Percentiles rank a stretch among this genome's conserved stretches.
phyloP scores from a whole-genome alignment of 2,797 vertebrate species.

The Xiphophorus birchmanni region DNA sequence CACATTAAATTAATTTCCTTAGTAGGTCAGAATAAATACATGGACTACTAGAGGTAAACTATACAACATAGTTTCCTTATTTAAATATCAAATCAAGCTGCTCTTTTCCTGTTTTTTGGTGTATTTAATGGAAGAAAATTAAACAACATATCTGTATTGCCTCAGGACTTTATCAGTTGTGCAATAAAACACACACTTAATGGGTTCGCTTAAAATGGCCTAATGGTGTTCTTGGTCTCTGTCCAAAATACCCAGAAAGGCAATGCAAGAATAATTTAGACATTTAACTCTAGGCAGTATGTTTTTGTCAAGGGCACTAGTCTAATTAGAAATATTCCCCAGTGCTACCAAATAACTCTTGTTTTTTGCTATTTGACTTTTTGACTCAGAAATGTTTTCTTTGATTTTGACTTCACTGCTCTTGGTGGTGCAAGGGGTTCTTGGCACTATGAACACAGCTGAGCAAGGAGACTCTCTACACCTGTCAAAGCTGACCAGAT shows the following conservation, averaged over 20 bases:
- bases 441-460: conserved; percentile 63
- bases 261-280: conserved; percentile 73
- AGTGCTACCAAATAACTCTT: conserved; percentile 43
- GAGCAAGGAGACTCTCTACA: conserved; percentile 67
- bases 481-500: conserved; percentile 77
- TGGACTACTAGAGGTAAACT: conserved; percentile 5
- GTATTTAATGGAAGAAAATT: conserved; percentile 47
- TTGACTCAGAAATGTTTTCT: conserved; percentile 59
- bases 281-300: conserved; percentile 68
- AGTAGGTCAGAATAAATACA: background rate
- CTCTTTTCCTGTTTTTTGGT: conserved; percentile 30
- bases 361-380: conserved; percentile 54
- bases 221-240: conserved; percentile 82
- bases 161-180: conserved; percentile 56
- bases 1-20: conserved; percentile 1
- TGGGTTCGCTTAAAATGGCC: conserved; percentile 77
- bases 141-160: conserved; percentile 43
- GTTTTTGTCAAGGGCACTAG: conserved; percentile 75
- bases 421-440: conserved; percentile 42
- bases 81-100: conserved; percentile 35
- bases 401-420: conserved; percentile 62
- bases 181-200: conserved; percentile 73
- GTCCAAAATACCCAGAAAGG: conserved; percentile 73
- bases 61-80: background rate
- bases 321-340: conserved; percentile 72